Evolutionary conservation across 2,113 vertebrate species (phyloP), one percentile per base, ranked within the genome.

Genomic region (Stigmatopora argus): DNA sequence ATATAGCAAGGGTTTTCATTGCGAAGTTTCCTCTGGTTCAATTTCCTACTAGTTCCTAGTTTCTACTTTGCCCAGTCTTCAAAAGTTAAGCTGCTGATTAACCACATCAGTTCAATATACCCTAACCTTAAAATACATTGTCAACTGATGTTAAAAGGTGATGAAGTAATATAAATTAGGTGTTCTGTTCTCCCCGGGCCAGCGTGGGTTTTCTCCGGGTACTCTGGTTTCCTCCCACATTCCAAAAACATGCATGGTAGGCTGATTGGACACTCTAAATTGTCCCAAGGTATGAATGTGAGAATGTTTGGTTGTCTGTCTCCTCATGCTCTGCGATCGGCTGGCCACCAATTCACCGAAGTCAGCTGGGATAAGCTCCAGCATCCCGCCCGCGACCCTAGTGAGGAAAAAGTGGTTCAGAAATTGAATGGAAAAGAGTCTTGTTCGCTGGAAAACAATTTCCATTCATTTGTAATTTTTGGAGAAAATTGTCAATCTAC

Each of bases 1-100:
- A 51, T 46, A 78, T 81, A 78, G 56, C 57, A 47, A 65, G 19
- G 49, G 60, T 60, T 64, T 19, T n/a, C 35, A 45, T 62, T 23
- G 44, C 58, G 18, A 45, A 21, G 18, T 18, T 45, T 23, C 17
- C n/a, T 21, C 41, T 62, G n/a, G 11, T 45, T 10, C 41, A 19
- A 58, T 7, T 18, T 34, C 31, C 15, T 18, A 58, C 62, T 66
- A 52, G 58, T 62, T 63, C 53, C 17, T 15, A 18, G 38, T 19
- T 3, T 64, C 62, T 23, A 71, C 53, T 48, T 23, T 13, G 13
- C 9, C 45, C 67, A 74, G 57, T 66, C 53, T 55, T 44, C 10
- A 9, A 52, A 65, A 38, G 7, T 44, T 21, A 12, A 57, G 51
- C 46, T 64, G 7, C 7, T 44, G 21, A 46, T 21, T 45, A 17